These are phyloP conservation scores for Pegoplata infirma DNA, from an alignment of 2,888 invertebrate species.

Conservation along the genomic window DNA sequence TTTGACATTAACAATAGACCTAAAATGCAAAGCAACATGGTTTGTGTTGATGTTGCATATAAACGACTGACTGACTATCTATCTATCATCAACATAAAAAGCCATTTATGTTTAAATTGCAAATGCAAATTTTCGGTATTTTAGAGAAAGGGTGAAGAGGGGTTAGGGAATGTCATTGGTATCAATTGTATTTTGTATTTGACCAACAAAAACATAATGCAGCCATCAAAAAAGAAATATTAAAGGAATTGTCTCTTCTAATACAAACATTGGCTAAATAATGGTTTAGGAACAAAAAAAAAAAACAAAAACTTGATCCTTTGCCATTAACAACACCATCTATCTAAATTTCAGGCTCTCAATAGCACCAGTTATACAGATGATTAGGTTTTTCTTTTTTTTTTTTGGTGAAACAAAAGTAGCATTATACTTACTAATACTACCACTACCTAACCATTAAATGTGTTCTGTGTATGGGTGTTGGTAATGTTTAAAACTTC, in stretches of 20 bases:
- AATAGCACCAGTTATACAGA: slow-evolving; percentile 17
- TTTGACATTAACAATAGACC: background rate
- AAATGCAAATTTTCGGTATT: background rate
- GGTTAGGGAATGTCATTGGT: background rate
- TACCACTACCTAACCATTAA: background rate
- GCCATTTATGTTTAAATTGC: background rate
- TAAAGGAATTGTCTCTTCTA: background rate
- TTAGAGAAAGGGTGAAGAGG: no score
- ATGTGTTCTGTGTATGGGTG: background rate
- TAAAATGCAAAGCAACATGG: background rate
- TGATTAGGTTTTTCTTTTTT: slow-evolving; percentile 24
- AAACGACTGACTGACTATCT: background rate
- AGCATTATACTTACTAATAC: background rate
- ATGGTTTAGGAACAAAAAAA: background rate
- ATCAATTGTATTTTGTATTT: background rate
- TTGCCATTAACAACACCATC: background rate
- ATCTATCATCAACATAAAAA: background rate
- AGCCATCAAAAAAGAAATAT: slow-evolving; percentile 1
- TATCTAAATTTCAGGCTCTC: background rate
- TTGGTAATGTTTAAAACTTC: slow-evolving; percentile 5
- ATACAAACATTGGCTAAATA: background rate
- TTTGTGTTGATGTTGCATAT: background rate
- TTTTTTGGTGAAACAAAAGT: slow-evolving; percentile 10
- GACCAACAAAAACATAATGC: background rate
- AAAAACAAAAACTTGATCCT: background rate